phyloP scores from a whole-genome alignment of 2,113 vertebrate genomes.

The Pomatostomus ruficeps region DNA sequence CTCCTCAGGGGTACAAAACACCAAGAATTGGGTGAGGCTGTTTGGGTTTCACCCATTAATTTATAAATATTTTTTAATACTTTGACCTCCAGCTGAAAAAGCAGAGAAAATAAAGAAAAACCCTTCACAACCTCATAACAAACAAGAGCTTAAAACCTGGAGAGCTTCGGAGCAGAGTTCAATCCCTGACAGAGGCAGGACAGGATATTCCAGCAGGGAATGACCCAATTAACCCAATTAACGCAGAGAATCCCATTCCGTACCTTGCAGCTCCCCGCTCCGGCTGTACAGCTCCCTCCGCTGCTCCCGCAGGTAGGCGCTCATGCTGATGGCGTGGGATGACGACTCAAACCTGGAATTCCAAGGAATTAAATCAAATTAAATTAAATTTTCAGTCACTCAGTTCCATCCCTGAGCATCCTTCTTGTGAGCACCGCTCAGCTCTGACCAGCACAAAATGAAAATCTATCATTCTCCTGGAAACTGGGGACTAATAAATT shows the following conservation, averaged over 20 bases:
- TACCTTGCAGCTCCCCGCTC: slow-evolving; percentile 97
- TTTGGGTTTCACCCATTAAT: neutral
- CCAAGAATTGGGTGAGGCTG: too few relatives aligned
- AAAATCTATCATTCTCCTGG: neutral
- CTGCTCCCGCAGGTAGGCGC: slow-evolving; percentile 94
- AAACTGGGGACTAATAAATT: neutral
- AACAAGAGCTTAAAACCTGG: neutral
- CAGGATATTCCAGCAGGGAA: neutral
- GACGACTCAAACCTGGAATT: slow-evolving; percentile 89
- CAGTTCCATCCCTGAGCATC: neutral
- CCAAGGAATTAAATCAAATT: neutral
- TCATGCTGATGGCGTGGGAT: slow-evolving; percentile 98
- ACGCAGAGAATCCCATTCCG: neutral
- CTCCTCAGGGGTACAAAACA: too few relatives aligned
- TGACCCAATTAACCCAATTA: accelerated
- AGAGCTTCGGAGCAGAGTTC: neutral
- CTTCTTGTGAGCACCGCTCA: neutral
- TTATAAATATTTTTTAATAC: neutral
- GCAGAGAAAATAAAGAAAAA: neutral
- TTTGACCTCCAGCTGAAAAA: neutral
- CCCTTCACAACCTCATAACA: neutral
- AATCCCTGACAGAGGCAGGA: neutral
- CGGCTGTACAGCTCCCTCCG: slow-evolving; percentile 94
- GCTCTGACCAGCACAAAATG: accelerated
- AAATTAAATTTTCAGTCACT: neutral